phyloP scores from a whole-genome alignment of 1,140 invertebrate genomes.

The Heliconius hermathena region DNA sequence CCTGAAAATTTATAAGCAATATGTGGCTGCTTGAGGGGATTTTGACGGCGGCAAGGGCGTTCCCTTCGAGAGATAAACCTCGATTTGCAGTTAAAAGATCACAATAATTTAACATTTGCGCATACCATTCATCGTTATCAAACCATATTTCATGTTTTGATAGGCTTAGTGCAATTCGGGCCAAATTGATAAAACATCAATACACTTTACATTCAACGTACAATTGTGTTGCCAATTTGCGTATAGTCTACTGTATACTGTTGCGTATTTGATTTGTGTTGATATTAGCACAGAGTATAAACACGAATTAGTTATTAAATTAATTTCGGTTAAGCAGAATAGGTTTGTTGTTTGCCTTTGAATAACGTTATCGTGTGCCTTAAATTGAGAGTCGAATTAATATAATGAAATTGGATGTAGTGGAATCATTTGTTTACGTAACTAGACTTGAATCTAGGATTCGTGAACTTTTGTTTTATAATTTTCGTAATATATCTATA shows the following conservation, averaged over 20 bases:
- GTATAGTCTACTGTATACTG: neutral
- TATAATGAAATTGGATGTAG: too few relatives aligned
- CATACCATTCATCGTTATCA: neutral
- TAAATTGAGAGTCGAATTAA: too few relatives aligned
- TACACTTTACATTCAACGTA: neutral
- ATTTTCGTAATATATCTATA: too few relatives aligned
- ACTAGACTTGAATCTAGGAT: too few relatives aligned
- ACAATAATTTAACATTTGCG: neutral
- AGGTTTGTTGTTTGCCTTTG: conserved; percentile 6
- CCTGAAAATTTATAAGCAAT: too few relatives aligned
- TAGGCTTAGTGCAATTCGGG: neutral
- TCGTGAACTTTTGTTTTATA: too few relatives aligned
- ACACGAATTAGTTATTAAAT: conserved; percentile 12
- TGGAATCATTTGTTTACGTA: too few relatives aligned
- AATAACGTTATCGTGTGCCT: neutral
- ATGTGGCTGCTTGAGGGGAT: too few relatives aligned
- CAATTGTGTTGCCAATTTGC: conserved; percentile 9
- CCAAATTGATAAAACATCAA: neutral
- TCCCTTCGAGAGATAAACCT: too few relatives aligned
- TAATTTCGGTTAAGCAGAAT: conserved; percentile 3
- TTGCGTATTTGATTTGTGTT: conserved; percentile 4
- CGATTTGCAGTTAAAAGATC: neutral
- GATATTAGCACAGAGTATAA: conserved; percentile 5
- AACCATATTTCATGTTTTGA: neutral
- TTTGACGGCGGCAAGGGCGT: too few relatives aligned